Base-by-base conservation (phyloP, 2,888 invertebrate genomes). In the Spatulosminthurus flaviceps region DNA sequence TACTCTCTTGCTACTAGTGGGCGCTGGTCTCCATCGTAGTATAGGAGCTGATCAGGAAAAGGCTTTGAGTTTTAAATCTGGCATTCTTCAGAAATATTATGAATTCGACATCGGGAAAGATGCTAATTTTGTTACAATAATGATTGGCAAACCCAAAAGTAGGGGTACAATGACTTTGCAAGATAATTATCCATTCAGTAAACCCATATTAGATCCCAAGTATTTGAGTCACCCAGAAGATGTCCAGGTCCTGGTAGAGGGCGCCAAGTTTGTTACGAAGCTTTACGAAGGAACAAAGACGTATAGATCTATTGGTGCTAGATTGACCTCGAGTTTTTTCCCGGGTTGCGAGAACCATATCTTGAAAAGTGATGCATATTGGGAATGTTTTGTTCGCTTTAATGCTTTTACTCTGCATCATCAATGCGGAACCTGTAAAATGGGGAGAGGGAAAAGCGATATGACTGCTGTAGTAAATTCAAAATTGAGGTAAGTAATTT, bases 211-310 rank as follows among this genome's bases (percentile, higher is more conserved):
- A n/a, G 80, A 84, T 21, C 83, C 84, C 0, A 81, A 79, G 42
- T 84, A 84, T 73, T 80, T 84, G 28, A 80, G 79, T 71, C 79
- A 82, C 73, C 79, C 81, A 13, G 81, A 82, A 73, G 84, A 84
- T 66, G 76, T 82, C 11, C 28, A 78, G 29, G 22, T 29, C 1
- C 60, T 78, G 21, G 13, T 66, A 11, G 66, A 78, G 67, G 80
- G 73, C 1, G 34, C 77, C 16, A 66, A 77, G 29, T 77, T 77
- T 26, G 26, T 77, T 0, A 29, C 61, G 11, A 80, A 80, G 0
- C 2, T 80, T 7, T 77, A 66, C 51, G 73, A 77, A 41, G 26
- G 64, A 4, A 80, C 83, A 0, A 51, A 43, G 0, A 67, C 81
- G 2, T 83, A 81, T 51, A 69, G 51, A 13, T 72, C 77, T 21